phyloP scores from a whole-genome alignment of 2,113 vertebrate species.

The Eidolon helvum region DNA sequence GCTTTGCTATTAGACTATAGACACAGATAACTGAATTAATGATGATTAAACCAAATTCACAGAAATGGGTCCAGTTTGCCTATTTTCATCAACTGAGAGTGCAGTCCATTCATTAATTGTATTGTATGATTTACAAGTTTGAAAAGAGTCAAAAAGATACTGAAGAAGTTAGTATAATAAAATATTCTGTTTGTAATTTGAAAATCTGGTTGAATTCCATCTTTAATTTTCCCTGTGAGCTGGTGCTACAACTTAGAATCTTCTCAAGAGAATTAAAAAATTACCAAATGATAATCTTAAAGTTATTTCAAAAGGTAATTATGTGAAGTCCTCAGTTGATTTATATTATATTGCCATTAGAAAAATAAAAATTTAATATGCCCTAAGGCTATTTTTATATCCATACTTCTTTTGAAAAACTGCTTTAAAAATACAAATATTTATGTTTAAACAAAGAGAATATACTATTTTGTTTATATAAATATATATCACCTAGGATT shows the following conservation, averaged over 20 bases:
- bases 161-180: constrained; percentile 23
- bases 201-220: constrained; percentile 35
- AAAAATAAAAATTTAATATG: constrained; percentile 59
- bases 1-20: background rate
- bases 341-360: constrained; percentile 24
- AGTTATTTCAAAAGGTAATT: constrained; percentile 37
- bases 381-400: background rate
- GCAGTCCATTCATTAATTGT: constrained; percentile 2
- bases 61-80: background rate
- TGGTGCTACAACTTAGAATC: background rate
- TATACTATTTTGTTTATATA: constrained; percentile 6
- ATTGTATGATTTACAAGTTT: constrained; percentile 41
- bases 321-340: background rate
- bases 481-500: background rate
- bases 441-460: constrained; percentile 2
- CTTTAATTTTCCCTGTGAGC: constrained; percentile 58
- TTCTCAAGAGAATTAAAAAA: constrained; percentile 47
- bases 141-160: constrained; percentile 19
- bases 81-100: constrained; percentile 15
- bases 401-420: constrained; percentile 1
- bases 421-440: constrained; percentile 18
- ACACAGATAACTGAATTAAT: constrained; percentile 13
- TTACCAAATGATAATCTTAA: constrained; percentile 39
- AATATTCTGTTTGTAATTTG: constrained; percentile 60
- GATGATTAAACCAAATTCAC: background rate